Evolutionary conservation across 1,140 invertebrate genomes (phyloP).

Genomic region (Tyrophagus putrescentiae): DNA sequence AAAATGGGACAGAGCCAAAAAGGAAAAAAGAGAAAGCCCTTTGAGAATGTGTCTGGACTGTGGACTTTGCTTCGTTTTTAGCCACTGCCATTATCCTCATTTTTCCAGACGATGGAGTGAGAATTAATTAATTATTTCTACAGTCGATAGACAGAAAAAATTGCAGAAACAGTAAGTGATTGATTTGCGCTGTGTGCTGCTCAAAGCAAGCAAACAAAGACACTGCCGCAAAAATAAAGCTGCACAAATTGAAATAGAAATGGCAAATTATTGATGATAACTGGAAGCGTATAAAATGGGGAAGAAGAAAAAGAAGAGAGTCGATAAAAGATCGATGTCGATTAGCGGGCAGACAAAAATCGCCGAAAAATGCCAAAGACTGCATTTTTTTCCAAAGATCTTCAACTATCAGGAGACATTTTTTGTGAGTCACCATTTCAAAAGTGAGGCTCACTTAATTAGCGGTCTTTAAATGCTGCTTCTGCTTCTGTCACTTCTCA

Average conservation of each 20-base stretch:
- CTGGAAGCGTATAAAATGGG: no score
- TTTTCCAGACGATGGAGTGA: neutral
- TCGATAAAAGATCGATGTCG: constrained; percentile 12
- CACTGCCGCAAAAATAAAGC: no score
- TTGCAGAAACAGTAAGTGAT: neutral
- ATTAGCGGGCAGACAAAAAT: no score
- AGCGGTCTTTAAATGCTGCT: no score
- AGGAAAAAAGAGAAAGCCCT: no score
- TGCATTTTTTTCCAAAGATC: no score
- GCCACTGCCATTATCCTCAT: neutral
- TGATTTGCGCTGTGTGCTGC: neutral
- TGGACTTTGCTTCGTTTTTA: neutral
- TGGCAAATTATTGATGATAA: constrained; percentile 9
- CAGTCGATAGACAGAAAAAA: neutral
- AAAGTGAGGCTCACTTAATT: no score
- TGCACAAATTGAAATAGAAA: neutral
- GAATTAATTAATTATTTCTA: constrained; percentile 13
- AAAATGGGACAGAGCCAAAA: neutral
- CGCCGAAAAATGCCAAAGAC: no score
- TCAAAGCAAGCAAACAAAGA: neutral
- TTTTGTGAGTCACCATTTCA: no score
- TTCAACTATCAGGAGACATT: no score
- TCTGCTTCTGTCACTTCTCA: no score
- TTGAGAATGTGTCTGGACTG: no score
- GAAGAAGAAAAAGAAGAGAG: neutral